Evolutionary conservation across 2,888 invertebrate species (phyloP).

Genomic region (Drosophila formosana): DNA sequence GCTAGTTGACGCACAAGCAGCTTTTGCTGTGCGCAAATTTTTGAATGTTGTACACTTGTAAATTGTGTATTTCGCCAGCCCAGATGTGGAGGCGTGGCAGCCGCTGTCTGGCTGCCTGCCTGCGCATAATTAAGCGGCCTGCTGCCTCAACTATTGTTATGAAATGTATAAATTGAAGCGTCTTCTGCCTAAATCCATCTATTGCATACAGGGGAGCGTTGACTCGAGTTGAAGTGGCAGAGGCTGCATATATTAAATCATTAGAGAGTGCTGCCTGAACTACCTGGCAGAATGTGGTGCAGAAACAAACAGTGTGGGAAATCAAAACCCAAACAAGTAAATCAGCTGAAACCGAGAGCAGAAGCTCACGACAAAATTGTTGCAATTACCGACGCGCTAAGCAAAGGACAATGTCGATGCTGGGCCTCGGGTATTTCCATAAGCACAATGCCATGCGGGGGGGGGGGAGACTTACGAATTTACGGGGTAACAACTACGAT

Average conservation of each 20-base stretch:
- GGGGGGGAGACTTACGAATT: neutral
- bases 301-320: conserved; percentile 25
- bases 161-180: conserved; percentile 17
- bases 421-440: conserved; percentile 68
- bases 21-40: conserved; percentile 47
- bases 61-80: conserved; percentile 33
- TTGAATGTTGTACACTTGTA: conserved; percentile 50
- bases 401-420: conserved; percentile 48
- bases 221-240: conserved; percentile 2
- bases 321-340: conserved; percentile 63
- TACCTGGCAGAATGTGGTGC: conserved; percentile 5
- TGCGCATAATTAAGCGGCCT: conserved; percentile 69
- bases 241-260: conserved; percentile 57
- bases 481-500: conserved; percentile 24
- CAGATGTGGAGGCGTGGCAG: neutral
- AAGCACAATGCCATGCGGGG: conserved; percentile 63
- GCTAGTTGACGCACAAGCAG: conserved; percentile 47
- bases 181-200: conserved; percentile 9
- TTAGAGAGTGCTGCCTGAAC: conserved; percentile 42
- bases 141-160: conserved; percentile 19
- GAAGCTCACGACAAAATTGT: conserved; percentile 59
- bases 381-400: conserved; percentile 73
- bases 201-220: conserved; percentile 34
- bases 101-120: conserved; percentile 25
- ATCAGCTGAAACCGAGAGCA: conserved; percentile 53